A percentile compares a stretch with the other conserved stretches of the same genome.
Conservation (phyloP, 2,888 invertebrate species). For the Acanthopleura granulata region DNA sequence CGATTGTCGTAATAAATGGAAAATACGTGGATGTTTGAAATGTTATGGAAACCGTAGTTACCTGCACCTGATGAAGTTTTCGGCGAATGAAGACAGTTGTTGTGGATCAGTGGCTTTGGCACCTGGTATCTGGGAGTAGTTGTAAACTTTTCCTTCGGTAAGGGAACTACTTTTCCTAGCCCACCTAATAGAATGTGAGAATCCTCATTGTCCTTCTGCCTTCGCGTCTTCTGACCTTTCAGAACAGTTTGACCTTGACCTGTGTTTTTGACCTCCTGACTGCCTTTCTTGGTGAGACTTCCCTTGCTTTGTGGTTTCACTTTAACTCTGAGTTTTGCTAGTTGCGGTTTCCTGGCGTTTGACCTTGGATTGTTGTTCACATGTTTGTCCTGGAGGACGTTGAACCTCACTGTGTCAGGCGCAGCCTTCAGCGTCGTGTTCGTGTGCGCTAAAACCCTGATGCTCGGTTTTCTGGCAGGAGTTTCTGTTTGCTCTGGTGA, state of each 20-base stretch:
- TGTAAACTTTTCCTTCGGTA: not conserved
- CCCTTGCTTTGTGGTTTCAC: not conserved
- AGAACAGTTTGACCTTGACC: not conserved
- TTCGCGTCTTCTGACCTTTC: not conserved
- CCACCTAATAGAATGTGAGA: not conserved
- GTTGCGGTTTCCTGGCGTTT: not conserved
- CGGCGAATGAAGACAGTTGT: not conserved
- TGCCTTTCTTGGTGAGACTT: not conserved
- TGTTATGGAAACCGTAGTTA: constrained; percentile 26
- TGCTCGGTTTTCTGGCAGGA: too few species aligned
- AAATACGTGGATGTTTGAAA: constrained; percentile 38
- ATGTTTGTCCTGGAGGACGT: not conserved
- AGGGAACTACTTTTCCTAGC: not conserved
- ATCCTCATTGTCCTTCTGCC: not conserved
- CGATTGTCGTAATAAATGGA: constrained; percentile 53
- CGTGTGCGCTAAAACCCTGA: too few species aligned
- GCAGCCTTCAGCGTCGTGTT: too few species aligned
- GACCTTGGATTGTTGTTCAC: not conserved
- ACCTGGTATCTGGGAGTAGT: constrained; percentile 10
- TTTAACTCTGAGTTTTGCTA: constrained; percentile 5
- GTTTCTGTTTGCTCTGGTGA: too few species aligned
- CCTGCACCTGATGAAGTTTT: not conserved
- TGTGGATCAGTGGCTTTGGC: not conserved
- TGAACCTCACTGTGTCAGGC: not conserved
- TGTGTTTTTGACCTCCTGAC: not conserved